These are phyloP conservation scores for Phacellophora camtschatica DNA, from an alignment of 30 jellyfish, hydroid and myxozoan genomes.

Conservation along the genomic window DNA sequence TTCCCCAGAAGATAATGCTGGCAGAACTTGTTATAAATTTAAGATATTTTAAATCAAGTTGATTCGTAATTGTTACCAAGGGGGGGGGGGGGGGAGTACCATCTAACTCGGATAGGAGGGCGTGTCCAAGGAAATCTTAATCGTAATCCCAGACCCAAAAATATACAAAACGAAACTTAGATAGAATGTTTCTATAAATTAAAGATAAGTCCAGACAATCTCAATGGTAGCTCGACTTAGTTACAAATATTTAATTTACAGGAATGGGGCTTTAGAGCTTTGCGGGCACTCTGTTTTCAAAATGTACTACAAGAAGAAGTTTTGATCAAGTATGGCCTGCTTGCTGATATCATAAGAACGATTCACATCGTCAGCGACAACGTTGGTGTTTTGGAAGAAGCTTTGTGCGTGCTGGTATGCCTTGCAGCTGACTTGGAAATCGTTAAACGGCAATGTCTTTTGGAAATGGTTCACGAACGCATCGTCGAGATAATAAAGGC, in stretches of 20 bases:
- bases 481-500: conserved; percentile 48
- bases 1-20: no score
- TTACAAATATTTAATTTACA: not conserved
- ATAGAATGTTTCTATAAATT: no score
- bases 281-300: conserved; percentile 77
- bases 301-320: conserved; percentile 77
- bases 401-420: conserved; percentile 79
- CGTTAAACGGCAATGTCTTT: conserved; percentile 75
- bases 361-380: conserved; percentile 23
- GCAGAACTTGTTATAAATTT: no score
- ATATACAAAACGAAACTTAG: no score
- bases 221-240: no score
- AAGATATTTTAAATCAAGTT: no score
- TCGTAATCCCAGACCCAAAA: no score
- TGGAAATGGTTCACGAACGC: conserved; percentile 50
- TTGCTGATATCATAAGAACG: conserved; percentile 46
- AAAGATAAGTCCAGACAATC: no score
- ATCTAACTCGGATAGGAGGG: no score
- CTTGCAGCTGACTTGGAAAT: conserved; percentile 84
- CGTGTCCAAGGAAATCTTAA: no score
- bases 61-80: no score
- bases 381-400: conserved; percentile 65
- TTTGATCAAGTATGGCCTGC: conserved; percentile 55
- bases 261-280: conserved; percentile 93
- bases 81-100: no score